Conservation (phyloP, 1,140 invertebrate species). For the Anastrepha obliqua region DNA sequence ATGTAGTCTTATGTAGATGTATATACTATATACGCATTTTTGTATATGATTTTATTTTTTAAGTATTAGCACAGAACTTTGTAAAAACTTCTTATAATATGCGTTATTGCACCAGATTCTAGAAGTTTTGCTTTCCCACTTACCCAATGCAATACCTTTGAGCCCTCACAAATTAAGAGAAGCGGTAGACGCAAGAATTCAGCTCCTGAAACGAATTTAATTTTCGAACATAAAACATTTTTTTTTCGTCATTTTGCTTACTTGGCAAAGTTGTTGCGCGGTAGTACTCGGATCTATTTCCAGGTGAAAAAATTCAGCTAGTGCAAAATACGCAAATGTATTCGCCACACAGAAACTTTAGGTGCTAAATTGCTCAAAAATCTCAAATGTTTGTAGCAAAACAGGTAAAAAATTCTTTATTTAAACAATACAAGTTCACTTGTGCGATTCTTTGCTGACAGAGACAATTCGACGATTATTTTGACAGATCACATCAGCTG, state of each 20-base stretch:
- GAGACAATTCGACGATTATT: constrained; percentile 32
- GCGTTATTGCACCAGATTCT: background rate
- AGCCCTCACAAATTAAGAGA: background rate
- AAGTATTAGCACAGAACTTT: background rate
- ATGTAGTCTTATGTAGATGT: background rate
- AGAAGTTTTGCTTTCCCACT: background rate
- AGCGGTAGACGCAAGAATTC: background rate
- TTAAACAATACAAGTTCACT: constrained; percentile 42
- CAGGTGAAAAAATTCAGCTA: background rate
- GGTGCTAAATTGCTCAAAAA: constrained; percentile 8
- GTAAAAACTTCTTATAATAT: background rate
- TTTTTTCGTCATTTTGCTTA: constrained; percentile 47
- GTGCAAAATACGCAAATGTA: background rate
- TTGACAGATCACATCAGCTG: constrained; percentile 44
- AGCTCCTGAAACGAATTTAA: constrained; percentile 43
- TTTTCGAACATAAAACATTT: constrained; percentile 19
- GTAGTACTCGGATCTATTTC: background rate
- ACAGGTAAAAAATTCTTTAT: background rate
- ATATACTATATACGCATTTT: background rate
- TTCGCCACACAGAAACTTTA: background rate
- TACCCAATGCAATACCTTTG: constrained; percentile 4
- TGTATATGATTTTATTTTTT: background rate
- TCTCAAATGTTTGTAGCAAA: background rate
- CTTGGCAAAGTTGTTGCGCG: constrained; percentile 44
- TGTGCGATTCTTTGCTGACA: constrained; percentile 39